Base-by-base conservation (phyloP, 2,888 invertebrate species). In the Teleogryllus oceanicus region DNA sequence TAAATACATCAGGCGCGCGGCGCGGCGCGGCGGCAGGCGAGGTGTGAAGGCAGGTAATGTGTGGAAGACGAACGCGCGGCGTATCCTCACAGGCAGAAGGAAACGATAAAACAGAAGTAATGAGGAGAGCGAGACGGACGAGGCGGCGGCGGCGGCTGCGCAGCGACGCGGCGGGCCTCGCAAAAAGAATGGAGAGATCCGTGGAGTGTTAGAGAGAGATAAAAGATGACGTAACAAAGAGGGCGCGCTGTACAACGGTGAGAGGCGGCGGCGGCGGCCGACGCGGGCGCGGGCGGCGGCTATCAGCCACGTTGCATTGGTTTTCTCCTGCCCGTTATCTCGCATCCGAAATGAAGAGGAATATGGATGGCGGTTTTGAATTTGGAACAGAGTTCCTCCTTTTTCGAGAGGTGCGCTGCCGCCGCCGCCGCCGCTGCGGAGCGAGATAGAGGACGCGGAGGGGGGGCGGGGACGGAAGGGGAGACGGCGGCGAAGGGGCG, bases 291-390 rank as follows among this genome's bases (percentile, higher is more conserved):
- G 5, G 62, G 16, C 16, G 62, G 62, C 62, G 62, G 16, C 62
- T 62, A 62, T 62, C 62, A 62, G 62, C 62, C 62, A 62, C 62
- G 62, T 62, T 62, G 79, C 79, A 80, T 77, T 77, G 77, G 79
- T 74, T 77, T 80, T 80, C 76, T 50, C 79, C 50, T 50, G 37
- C 75, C 24, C 50, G 78, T 80, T 80, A 77, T 77, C 78, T 80
- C 20, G 21, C 79, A 79, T 79, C 79, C 79, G 79, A 79, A 79
- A 79, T 76, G 79, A 79, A 79, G 79, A 79, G 76, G 62, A 62
- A 62, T 62, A 62, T 62, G 62, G 62, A 62, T 62, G 62, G 62
- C 62, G 62, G 62, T 62, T 62, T 62, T 62, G 62, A 62, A 62
- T 62, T 62, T 62, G 62, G 62, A 62, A 62, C 62, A 62, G 62